Conservation (phyloP, 2,113 vertebrate genomes). For the Nothobranchius kuhntae region DNA sequence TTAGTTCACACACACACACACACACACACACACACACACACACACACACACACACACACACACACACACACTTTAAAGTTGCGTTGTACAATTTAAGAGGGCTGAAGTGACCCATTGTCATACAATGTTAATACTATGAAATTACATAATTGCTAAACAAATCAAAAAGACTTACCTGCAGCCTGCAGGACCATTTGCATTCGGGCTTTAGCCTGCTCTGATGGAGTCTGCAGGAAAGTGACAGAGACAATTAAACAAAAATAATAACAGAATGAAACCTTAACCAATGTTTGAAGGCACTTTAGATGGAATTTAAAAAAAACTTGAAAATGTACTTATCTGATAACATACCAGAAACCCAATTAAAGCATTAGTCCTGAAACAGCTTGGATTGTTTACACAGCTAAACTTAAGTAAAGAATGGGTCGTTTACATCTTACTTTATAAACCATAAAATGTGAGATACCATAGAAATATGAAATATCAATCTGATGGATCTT, state of each 20-base stretch:
- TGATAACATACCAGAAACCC: too few species aligned
- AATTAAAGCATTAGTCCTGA: not conserved
- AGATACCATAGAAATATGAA: too few species aligned
- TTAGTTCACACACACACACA: too few species aligned
- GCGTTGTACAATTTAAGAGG: not conserved
- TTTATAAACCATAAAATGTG: too few species aligned
- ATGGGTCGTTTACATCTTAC: too few species aligned
- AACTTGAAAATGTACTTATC: too few species aligned
- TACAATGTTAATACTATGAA: not conserved
- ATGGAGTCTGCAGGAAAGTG: constrained; percentile 82
- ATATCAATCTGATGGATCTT: too few species aligned
- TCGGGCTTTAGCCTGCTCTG: constrained; percentile 93
- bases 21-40: too few species aligned
- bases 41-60: too few species aligned
- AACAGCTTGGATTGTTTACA: not conserved
- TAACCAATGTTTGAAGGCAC: not conserved
- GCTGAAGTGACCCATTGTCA: not conserved
- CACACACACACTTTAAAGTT: not conserved
- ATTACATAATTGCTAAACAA: not conserved
- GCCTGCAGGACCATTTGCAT: constrained; percentile 94
- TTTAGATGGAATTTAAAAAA: too few species aligned
- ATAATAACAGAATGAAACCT: not conserved
- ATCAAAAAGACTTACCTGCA: constrained; percentile 83
- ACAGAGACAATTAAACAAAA: constrained; percentile 23
- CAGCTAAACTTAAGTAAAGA: too few species aligned